Evolutionary conservation across 1,140 invertebrate genomes (phyloP).

Genomic region (Chionoecetes opilio): DNA sequence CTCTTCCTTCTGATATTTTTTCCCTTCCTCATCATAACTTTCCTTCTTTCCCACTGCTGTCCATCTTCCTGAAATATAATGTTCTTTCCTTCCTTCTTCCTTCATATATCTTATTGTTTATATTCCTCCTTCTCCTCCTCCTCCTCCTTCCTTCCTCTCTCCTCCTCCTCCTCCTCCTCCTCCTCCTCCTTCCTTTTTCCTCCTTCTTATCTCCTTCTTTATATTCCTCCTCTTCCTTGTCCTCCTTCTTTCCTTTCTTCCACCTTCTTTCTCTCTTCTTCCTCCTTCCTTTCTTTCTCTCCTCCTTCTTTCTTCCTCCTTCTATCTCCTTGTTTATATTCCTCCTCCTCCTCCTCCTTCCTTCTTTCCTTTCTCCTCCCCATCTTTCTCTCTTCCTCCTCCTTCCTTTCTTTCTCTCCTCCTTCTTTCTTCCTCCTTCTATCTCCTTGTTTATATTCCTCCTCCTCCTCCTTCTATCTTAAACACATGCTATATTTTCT

Average conservation of each 20-base stretch:
- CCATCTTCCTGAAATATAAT: too few species aligned
- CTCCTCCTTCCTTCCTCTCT: conserved; percentile 1
- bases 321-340: not conserved
- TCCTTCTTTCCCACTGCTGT: too few species aligned
- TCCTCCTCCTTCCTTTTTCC: not conserved
- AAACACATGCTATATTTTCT: not conserved
- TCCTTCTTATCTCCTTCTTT: not conserved
- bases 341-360: not conserved
- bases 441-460: not conserved
- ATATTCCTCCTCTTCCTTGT: not conserved
- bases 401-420: not conserved
- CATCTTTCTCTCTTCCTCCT: not conserved
- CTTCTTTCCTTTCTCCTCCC: not conserved
- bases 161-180: not conserved
- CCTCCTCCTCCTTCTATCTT: not conserved
- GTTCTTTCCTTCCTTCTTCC: not conserved
- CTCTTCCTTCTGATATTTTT: too few species aligned
- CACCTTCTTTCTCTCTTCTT: not conserved
- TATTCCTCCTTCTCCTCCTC: not conserved
- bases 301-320: not conserved
- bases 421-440: not conserved
- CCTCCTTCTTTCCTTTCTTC: not conserved
- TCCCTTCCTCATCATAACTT: too few species aligned
- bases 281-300: not conserved
- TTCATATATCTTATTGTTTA: not conserved